A percentile compares a stretch with the other conserved stretches of the same genome.
phyloP scores from a whole-genome alignment of 2,797 vertebrate species.

The Botia kubotai region DNA sequence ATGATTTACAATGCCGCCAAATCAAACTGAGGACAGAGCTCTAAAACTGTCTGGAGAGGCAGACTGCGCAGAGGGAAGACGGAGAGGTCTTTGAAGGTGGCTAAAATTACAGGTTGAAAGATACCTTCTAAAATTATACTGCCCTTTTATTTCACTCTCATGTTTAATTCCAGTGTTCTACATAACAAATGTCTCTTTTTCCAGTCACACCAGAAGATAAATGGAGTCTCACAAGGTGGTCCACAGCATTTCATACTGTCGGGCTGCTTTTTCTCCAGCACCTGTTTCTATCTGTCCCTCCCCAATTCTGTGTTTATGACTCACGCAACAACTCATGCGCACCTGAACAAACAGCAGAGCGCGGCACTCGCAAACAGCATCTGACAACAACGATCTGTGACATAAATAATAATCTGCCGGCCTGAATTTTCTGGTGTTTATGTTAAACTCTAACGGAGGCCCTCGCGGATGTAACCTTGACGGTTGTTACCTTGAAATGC shows the following conservation, averaged over 20 bases:
- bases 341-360: slow-evolving; percentile 17
- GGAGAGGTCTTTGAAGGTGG: slow-evolving; percentile 75
- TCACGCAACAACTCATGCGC: background rate
- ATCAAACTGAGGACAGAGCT: slow-evolving; percentile 47
- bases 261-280: slow-evolving; percentile 76
- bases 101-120: slow-evolving; percentile 85
- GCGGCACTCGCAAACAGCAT: slow-evolving; percentile 8
- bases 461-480: slow-evolving; percentile 14
- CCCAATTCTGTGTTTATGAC: background rate
- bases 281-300: slow-evolving; percentile 40
- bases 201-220: slow-evolving; percentile 80
- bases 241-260: slow-evolving; percentile 79
- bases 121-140: slow-evolving; percentile 87
- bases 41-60: slow-evolving; percentile 55
- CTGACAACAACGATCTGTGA: background rate
- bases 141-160: slow-evolving; percentile 86
- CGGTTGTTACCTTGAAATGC: background rate
- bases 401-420: background rate
- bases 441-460: slow-evolving; percentile 7
- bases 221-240: slow-evolving; percentile 79
- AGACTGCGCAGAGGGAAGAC: slow-evolving; percentile 61
- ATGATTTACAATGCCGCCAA: slow-evolving; percentile 42
- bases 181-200: slow-evolving; percentile 80
- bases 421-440: background rate
- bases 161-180: slow-evolving; percentile 84